Conservation (phyloP, 2,113 vertebrate genomes). For the Stigmatopora argus region DNA sequence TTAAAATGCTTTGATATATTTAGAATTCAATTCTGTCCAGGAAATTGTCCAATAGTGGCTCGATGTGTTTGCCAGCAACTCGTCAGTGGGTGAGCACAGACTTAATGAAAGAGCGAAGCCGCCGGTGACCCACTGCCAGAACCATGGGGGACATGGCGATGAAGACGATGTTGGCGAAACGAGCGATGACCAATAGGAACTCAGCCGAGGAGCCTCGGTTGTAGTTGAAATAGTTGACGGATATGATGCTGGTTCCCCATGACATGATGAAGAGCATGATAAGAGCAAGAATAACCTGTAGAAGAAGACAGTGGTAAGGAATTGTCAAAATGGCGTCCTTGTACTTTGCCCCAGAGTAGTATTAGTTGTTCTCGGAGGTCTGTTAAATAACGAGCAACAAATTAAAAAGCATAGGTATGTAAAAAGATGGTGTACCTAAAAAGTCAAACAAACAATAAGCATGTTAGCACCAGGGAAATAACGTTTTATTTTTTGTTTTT, state of each 20-base stretch:
- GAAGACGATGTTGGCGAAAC: slow-evolving; percentile 70
- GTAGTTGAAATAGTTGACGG: slow-evolving; percentile 76
- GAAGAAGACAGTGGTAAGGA: background rate
- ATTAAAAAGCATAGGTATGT: no score
- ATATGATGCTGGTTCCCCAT: slow-evolving; percentile 73
- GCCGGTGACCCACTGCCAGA: slow-evolving; percentile 67
- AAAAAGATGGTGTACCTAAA: no score
- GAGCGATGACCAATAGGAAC: slow-evolving; percentile 66
- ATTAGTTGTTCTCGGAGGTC: background rate
- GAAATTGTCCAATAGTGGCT: background rate
- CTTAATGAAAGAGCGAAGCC: slow-evolving; percentile 60
- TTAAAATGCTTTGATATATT: no score
- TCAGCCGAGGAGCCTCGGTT: slow-evolving; percentile 46
- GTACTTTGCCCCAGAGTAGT: background rate
- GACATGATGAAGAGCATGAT: slow-evolving; percentile 69
- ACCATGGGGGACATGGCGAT: slow-evolving; percentile 69
- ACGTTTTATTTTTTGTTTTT: no score
- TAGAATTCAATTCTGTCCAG: background rate
- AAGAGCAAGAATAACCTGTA: slow-evolving; percentile 72
- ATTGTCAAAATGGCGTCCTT: background rate
- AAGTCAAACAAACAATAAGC: no score
- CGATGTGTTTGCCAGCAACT: background rate
- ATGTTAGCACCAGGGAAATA: no score
- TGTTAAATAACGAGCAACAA: no score
- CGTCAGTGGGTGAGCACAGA: slow-evolving; percentile 38